Evolutionary conservation across 2,113 vertebrate species (phyloP).

Genomic region (Gymnarchus niloticus): DNA sequence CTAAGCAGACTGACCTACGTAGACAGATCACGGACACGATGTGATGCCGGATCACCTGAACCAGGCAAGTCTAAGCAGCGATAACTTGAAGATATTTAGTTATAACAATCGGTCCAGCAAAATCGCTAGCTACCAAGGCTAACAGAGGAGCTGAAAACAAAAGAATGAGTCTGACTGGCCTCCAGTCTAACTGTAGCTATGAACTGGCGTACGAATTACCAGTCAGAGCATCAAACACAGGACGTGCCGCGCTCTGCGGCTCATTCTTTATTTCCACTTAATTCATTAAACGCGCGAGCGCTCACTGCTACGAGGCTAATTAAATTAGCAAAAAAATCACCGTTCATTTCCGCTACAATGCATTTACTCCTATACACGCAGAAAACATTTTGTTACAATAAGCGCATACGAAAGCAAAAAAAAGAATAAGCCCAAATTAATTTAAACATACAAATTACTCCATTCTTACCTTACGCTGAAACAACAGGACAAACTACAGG

Average conservation of each 20-base stretch:
- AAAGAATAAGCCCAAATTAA: background rate
- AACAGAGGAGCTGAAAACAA: background rate
- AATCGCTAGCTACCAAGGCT: background rate
- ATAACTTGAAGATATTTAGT: background rate
- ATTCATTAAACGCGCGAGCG: background rate
- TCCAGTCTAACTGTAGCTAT: background rate
- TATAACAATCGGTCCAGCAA: background rate
- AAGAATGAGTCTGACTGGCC: background rate
- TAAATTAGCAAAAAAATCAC: background rate
- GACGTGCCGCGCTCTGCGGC: background rate
- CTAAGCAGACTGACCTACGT: background rate
- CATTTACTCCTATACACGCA: background rate
- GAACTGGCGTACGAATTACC: background rate
- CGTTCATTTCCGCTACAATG: background rate
- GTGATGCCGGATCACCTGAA: background rate
- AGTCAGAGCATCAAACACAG: background rate
- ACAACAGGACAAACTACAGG: slow-evolving; percentile 4
- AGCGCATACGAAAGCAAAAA: background rate
- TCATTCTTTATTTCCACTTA: background rate
- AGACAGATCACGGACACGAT: background rate
- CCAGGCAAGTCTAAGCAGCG: background rate
- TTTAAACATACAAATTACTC: background rate
- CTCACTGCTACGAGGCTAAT: background rate
- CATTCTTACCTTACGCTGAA: slow-evolving; percentile 31
- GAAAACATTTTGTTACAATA: background rate